phyloP scores from a whole-genome alignment of 1,140 invertebrate species.

The Ridgeia piscesae region DNA sequence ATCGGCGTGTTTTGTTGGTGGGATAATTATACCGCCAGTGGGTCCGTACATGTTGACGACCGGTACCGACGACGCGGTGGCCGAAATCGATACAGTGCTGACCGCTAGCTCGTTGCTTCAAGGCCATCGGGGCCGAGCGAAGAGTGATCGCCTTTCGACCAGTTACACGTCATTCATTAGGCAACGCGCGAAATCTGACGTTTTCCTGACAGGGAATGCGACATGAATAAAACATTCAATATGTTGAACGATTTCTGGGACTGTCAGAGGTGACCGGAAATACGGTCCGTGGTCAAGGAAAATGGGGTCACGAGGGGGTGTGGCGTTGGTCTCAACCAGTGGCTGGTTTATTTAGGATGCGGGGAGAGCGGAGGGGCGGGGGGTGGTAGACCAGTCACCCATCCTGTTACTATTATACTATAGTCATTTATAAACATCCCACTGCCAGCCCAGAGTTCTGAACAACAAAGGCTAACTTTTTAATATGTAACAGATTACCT shows the following conservation, averaged over 20 bases:
- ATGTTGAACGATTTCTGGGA: background rate
- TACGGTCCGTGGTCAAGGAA: background rate
- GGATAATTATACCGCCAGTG: background rate
- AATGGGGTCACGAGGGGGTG: background rate
- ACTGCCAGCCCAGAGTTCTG: too few species aligned
- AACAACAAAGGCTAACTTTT: too few species aligned
- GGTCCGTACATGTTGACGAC: background rate
- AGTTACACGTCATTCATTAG: conserved; percentile 1
- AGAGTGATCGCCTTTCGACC: conserved; percentile 3
- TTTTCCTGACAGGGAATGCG: background rate
- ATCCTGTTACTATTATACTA: too few species aligned
- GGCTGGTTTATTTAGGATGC: too few species aligned
- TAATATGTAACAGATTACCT: too few species aligned
- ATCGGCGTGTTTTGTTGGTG: background rate
- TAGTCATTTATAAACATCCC: too few species aligned
- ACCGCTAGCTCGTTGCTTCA: background rate
- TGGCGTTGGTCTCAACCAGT: background rate
- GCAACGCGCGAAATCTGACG: background rate
- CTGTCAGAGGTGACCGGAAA: background rate
- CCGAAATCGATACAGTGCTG: background rate
- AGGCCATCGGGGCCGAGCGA: background rate
- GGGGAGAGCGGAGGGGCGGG: too few species aligned
- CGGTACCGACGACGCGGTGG: background rate
- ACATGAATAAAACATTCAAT: background rate
- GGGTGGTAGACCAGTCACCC: too few species aligned